Evolutionary conservation across 2,797 vertebrate genomes (phyloP).

Genomic region (Myotis pilosus): DNA sequence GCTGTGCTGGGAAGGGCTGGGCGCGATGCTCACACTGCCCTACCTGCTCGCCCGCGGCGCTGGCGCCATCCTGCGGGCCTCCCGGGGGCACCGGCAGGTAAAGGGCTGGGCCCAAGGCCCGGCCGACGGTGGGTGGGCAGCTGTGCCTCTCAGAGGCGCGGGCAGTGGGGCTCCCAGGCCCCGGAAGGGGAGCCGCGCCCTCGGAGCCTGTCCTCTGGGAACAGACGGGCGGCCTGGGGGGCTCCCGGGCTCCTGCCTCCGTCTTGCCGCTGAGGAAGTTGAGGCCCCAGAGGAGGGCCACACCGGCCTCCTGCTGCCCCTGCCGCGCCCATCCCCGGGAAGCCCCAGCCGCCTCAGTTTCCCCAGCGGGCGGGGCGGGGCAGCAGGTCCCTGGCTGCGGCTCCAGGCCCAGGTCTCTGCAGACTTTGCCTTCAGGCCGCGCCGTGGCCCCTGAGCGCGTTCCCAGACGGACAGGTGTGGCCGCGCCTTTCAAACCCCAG

Average conservation of each 20-base stretch:
- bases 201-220: too few relatives aligned
- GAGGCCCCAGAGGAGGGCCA: not conserved
- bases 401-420: accelerated
- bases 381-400: not conserved
- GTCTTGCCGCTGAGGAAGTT: not conserved
- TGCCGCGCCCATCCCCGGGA: accelerated
- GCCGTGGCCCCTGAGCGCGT: not conserved
- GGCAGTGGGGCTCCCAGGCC: not conserved
- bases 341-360: not conserved
- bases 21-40: slow-evolving; percentile 79
- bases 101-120: not conserved
- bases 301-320: too few relatives aligned
- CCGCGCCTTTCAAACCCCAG: not conserved
- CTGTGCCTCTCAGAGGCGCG: not conserved
- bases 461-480: not conserved
- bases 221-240: accelerated
- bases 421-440: not conserved
- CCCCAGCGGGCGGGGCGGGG: not conserved
- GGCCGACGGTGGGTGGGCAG: not conserved
- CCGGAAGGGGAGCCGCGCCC: too few relatives aligned
- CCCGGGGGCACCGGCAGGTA: slow-evolving; percentile 43
- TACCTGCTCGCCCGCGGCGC: slow-evolving; percentile 78
- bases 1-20: slow-evolving; percentile 40
- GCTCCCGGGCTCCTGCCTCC: not conserved
- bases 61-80: slow-evolving; percentile 39